Base-by-base conservation (phyloP, 1,140 invertebrate species). In the Hyles vespertilio region DNA sequence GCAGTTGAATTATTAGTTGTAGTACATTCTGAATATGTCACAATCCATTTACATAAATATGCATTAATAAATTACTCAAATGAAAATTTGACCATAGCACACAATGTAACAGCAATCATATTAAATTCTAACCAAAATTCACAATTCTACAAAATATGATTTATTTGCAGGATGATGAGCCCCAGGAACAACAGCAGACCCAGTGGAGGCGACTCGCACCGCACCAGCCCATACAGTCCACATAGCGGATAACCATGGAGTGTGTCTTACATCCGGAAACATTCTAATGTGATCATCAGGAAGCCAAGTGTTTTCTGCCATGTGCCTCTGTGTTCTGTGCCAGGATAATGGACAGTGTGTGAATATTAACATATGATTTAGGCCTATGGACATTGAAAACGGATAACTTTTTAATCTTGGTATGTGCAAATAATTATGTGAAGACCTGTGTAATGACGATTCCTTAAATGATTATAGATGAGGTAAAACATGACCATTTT, bases 141-240 rank as follows among this genome's bases (percentile, higher is more conserved):
- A 22, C 22, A 22, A 22, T 22, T 48, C 2, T 8, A 47, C 10
- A 47, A 47, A 47, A 47, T n/a, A 47, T 47, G 46, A 8, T 8
- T 8, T 47, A 8, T 6, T 34, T n/a, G 8, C 59, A 86, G 79
- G 79, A 86, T 12, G 81, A 82, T 10, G 78, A 84, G 34, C 34
- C 70, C 0, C 61, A 69, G 61, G 79, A 83, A 9, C 69, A 63
- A 22, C 71, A 74, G 47, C 64, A 69, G 0, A 83, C 72, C 55
- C 77, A 80, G 48, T 85, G 81, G 82, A 60, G 82, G 11, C 60
- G 82, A 5, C 65, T 85, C 3, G 84, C 82, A 0, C 82, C 82
- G 0, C 82, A 72, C 46, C 70, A 85, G 22, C 70, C 81, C 3
- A 45, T 80, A 22, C 79, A 74, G 34, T 79, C 82, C 10, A 71